Percentiles rank a stretch among this genome's conserved stretches.
phyloP scores from a whole-genome alignment of 2,113 vertebrate genomes.

The Synchiropus splendidus region DNA sequence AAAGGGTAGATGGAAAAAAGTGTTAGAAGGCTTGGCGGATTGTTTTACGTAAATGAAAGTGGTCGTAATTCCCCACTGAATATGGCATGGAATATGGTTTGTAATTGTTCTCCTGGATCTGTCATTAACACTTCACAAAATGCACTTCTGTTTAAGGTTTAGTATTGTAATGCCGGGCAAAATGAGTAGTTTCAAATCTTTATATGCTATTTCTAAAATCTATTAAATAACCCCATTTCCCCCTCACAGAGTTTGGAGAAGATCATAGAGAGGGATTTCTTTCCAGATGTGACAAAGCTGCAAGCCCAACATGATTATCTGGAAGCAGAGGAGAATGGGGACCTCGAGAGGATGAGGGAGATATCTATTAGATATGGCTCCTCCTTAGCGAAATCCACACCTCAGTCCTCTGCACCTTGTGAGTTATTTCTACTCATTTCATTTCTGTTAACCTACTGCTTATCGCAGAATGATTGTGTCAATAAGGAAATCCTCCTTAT shows the following conservation, averaged over 20 bases:
- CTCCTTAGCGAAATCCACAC: constrained; percentile 73
- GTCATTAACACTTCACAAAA: no score
- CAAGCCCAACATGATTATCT: constrained; percentile 90
- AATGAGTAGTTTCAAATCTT: no score
- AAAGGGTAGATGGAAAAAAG: no score
- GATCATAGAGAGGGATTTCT: constrained; percentile 94
- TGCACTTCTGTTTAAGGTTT: no score
- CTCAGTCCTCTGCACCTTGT: constrained; percentile 80
- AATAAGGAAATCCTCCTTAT: neutral
- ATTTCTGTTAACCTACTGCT: neutral
- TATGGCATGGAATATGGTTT: no score
- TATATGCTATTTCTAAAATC: no score
- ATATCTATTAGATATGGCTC: constrained; percentile 91
- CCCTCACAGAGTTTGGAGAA: constrained; percentile 76
- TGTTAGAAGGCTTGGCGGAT: no score
- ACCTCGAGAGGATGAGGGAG: constrained; percentile 89
- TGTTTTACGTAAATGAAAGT: no score
- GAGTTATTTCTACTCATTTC: constrained; percentile 37
- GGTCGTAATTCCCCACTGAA: no score
- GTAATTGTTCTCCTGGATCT: no score
- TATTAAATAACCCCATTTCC: no score
- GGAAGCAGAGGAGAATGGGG: constrained; percentile 89
- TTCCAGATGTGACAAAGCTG: constrained; percentile 90
- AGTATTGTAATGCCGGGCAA: no score
- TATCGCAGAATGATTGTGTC: neutral